Conservation (phyloP, 2,888 invertebrate species). For the Petrolisthes manimaculis region DNA sequence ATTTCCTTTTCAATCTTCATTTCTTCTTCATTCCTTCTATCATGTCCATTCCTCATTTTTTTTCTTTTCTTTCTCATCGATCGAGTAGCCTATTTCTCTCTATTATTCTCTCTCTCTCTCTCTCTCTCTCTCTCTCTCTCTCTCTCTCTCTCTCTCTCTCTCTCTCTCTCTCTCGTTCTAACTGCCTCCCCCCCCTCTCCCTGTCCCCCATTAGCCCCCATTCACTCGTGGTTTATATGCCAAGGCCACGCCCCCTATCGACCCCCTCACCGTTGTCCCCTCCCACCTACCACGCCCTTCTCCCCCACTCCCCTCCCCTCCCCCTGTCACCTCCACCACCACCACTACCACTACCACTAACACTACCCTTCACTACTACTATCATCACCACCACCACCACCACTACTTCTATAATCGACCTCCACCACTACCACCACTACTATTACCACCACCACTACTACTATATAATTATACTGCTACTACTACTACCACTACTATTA, state of each 20-base stretch:
- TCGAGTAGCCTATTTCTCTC: not conserved
- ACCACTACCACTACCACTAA: not conserved
- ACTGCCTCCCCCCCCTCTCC: not conserved
- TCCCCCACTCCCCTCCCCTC: not conserved
- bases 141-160: not conserved
- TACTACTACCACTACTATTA: too few species aligned
- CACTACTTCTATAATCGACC: not conserved
- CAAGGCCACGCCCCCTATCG: not conserved
- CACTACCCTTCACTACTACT: not conserved
- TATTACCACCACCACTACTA: not conserved
- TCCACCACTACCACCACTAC: not conserved
- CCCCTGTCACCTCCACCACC: not conserved
- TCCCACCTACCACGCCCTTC: not conserved
- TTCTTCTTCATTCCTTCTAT: not conserved
- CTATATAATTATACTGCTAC: not conserved
- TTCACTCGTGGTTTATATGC: not conserved
- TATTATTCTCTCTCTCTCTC: not conserved
- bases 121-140: not conserved
- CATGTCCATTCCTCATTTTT: not conserved
- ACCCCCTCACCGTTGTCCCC: not conserved
- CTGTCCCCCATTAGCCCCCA: not conserved
- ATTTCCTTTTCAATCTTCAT: not conserved
- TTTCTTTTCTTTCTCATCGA: not conserved
- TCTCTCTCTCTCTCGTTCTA: not conserved
- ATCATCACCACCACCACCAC: not conserved